Percentiles rank a stretch among this genome's conserved stretches.
Evolutionary conservation across 1,140 invertebrate genomes (phyloP).

Genomic region (Propsilocerus akamusi): DNA sequence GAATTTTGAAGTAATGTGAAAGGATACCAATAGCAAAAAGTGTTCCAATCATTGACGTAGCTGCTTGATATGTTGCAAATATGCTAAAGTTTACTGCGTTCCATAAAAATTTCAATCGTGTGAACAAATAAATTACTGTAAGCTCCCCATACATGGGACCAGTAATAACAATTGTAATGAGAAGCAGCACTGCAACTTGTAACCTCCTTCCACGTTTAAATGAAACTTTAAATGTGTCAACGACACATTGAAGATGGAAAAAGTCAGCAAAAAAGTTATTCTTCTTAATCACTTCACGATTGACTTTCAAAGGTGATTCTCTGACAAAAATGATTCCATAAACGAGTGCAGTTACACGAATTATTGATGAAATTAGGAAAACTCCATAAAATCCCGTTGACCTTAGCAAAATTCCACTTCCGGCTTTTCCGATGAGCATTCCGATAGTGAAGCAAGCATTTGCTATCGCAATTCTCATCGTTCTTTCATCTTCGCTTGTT

Average conservation of each 20-base stretch:
- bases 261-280: slow-evolving; percentile 25
- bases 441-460: slow-evolving; percentile 31
- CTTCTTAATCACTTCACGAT: slow-evolving; percentile 15
- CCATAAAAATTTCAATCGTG: slow-evolving; percentile 23
- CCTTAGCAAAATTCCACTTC: slow-evolving; percentile 26
- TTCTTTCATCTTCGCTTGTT: slow-evolving; percentile 29
- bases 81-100: slow-evolving; percentile 23
- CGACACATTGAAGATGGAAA: slow-evolving; percentile 26
- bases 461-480: slow-evolving; percentile 31
- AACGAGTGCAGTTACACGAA: slow-evolving; percentile 22
- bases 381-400: slow-evolving; percentile 27
- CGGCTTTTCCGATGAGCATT: slow-evolving; percentile 24
- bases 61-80: slow-evolving; percentile 17
- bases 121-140: slow-evolving; percentile 19
- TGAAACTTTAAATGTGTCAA: slow-evolving; percentile 25
- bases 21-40: background rate
- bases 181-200: slow-evolving; percentile 26
- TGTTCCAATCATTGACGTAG: background rate
- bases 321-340: slow-evolving; percentile 24
- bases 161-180: slow-evolving; percentile 25
- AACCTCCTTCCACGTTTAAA: slow-evolving; percentile 21
- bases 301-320: slow-evolving; percentile 14
- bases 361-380: slow-evolving; percentile 19
- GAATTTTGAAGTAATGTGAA: slow-evolving; percentile 1
- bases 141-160: slow-evolving; percentile 29